phyloP scores from a whole-genome alignment of 2,888 invertebrate genomes.

The Campoplex nolae region DNA sequence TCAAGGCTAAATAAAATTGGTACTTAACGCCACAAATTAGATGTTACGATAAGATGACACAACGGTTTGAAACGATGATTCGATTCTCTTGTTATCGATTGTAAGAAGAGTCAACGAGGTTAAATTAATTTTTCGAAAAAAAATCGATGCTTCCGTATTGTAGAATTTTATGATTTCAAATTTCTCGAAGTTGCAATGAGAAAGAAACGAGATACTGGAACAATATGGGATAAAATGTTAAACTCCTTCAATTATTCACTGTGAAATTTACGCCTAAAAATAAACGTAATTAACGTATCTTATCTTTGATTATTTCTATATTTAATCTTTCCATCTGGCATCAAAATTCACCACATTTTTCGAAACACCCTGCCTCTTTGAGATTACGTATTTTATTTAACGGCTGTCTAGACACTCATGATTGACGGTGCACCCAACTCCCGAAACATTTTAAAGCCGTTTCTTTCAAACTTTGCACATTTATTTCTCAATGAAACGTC shows the following conservation, averaged over 20 bases:
- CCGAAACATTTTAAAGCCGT: background rate
- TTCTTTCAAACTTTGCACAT: background rate
- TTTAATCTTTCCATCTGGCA: background rate
- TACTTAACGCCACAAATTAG: background rate
- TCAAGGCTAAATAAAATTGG: constrained; percentile 5
- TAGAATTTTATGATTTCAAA: background rate
- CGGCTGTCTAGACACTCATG: background rate
- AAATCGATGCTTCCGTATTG: background rate
- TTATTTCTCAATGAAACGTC: background rate
- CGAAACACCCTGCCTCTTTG: background rate
- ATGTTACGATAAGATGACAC: background rate
- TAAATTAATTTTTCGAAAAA: background rate
- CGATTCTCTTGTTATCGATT: background rate
- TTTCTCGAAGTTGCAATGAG: background rate
- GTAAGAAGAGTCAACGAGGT: background rate
- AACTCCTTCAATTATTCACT: background rate
- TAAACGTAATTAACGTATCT: background rate
- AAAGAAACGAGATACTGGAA: background rate
- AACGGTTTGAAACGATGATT: background rate
- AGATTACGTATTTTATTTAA: background rate
- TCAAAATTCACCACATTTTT: background rate
- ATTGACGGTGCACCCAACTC: background rate
- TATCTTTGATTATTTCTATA: background rate
- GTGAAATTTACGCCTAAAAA: background rate
- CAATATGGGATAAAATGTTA: background rate